A percentile compares a stretch with the other conserved stretches of the same genome.
Evolutionary conservation across 1,140 invertebrate genomes (phyloP).

Genomic region (Varroa destructor): DNA sequence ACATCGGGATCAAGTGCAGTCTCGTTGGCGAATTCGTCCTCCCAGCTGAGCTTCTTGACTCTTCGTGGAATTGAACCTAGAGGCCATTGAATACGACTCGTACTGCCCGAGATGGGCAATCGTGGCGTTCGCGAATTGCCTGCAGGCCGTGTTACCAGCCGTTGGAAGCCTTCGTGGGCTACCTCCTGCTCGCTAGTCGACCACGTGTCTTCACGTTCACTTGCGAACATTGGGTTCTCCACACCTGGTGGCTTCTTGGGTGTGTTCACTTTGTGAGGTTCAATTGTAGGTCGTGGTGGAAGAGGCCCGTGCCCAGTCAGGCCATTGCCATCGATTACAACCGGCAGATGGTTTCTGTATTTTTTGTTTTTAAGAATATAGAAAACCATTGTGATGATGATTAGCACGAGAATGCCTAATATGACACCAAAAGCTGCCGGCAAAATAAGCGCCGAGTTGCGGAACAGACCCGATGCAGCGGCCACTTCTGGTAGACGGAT

Average conservation of each 20-base stretch:
- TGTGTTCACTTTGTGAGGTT: slow-evolving; percentile 10
- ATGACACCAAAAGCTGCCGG: slow-evolving; percentile 56
- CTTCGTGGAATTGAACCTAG: slow-evolving; percentile 50
- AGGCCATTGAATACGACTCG: slow-evolving; percentile 35
- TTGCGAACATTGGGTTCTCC: slow-evolving; percentile 24
- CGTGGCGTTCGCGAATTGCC: slow-evolving; percentile 21
- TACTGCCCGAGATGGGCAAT: slow-evolving; percentile 14
- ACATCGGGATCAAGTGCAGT: slow-evolving; percentile 47
- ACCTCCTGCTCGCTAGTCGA: slow-evolving; percentile 24
- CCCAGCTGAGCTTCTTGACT: slow-evolving; percentile 59
- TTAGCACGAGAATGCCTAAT: slow-evolving; percentile 54
- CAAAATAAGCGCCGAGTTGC: slow-evolving; percentile 44
- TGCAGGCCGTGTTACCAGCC: slow-evolving; percentile 10
- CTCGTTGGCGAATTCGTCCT: slow-evolving; percentile 48
- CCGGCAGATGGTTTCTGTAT: slow-evolving; percentile 34
- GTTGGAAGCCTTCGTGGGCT: slow-evolving; percentile 21
- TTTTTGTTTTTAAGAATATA: slow-evolving; percentile 63
- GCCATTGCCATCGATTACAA: slow-evolving; percentile 12
- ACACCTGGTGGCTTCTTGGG: slow-evolving; percentile 28
- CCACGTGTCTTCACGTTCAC: slow-evolving; percentile 23
- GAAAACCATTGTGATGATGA: slow-evolving; percentile 56
- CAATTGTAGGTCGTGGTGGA: slow-evolving; percentile 28
- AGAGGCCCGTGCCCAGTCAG: slow-evolving; percentile 20
- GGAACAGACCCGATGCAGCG: slow-evolving; percentile 28
- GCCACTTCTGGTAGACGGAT: slow-evolving; percentile 49